Percentiles rank a stretch among this genome's conserved stretches.
Evolutionary conservation across 2,888 invertebrate genomes (phyloP).

Genomic region (Galerucella pusilla): DNA sequence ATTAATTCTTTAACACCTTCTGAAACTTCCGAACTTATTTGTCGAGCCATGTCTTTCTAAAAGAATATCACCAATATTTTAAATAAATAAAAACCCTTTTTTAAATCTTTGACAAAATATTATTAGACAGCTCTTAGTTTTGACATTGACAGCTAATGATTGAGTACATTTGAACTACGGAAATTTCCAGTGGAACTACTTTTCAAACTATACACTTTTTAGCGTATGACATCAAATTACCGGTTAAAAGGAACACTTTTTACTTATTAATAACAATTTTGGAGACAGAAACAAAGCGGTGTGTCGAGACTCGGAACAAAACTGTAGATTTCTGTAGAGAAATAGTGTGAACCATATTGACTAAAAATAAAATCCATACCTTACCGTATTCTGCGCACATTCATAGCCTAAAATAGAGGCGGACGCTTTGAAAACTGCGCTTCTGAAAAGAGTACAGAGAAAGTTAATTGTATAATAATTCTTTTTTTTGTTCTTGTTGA

Average conservation of each 20-base stretch:
- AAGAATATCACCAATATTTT: constrained; percentile 1
- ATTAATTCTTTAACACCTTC: constrained; percentile 51
- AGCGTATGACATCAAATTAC: neutral
- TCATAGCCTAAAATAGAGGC: neutral
- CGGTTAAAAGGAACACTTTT: neutral
- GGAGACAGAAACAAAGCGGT: too few relatives aligned
- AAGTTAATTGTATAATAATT: too few relatives aligned
- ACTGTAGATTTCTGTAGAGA: neutral
- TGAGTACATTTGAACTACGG: neutral
- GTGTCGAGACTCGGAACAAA: too few relatives aligned
- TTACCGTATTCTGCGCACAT: neutral
- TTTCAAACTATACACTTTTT: neutral
- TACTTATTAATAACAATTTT: too few relatives aligned
- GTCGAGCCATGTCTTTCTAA: constrained; percentile 48
- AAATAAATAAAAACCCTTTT: neutral
- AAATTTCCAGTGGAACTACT: neutral
- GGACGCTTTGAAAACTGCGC: neutral
- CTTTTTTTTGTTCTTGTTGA: too few relatives aligned
- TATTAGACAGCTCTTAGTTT: neutral
- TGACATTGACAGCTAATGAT: constrained; percentile 19
- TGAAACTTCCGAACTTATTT: constrained; percentile 49
- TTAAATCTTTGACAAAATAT: neutral
- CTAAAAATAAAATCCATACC: neutral
- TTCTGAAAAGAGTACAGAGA: too few relatives aligned
- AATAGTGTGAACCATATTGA: neutral